Percentiles rank a stretch among this genome's conserved stretches.
Conservation (phyloP, 2,888 invertebrate species). For the Cenopis cana region DNA sequence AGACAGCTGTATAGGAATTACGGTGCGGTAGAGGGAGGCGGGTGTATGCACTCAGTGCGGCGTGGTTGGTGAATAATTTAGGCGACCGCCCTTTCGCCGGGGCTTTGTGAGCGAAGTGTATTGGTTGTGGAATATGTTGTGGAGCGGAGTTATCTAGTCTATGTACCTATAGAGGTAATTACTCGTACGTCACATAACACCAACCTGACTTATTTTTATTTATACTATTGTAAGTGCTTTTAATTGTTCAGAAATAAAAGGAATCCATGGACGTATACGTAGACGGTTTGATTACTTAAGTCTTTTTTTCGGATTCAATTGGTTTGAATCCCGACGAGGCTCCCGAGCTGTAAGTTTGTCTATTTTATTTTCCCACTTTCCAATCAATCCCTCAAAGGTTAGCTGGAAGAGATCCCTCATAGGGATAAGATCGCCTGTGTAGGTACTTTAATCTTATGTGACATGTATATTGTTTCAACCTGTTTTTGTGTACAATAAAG, state of each 20-base stretch:
- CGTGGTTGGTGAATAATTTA: conserved; percentile 79
- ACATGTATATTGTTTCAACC: no score
- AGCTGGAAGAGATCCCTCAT: no score
- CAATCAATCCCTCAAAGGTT: no score
- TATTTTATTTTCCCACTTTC: no score
- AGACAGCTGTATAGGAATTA: conserved; percentile 52
- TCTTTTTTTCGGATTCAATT: no score
- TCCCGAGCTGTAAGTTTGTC: no score
- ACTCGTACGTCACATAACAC: conserved; percentile 18
- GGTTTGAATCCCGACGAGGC: no score
- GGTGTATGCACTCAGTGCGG: conserved; percentile 72
- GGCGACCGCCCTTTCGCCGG: conserved; percentile 76
- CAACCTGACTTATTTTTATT: background rate
- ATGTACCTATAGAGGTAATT: conserved; percentile 21
- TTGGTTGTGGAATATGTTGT: conserved; percentile 46
- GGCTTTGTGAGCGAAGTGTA: conserved; percentile 45
- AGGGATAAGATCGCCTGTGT: no score
- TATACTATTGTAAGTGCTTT: background rate
- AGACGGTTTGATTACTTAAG: no score
- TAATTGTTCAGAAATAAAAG: background rate
- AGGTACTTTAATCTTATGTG: no score
- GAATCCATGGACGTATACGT: no score
- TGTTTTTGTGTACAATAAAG: no score
- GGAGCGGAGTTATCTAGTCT: conserved; percentile 18
- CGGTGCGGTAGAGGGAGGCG: conserved; percentile 56